These are phyloP conservation scores for Gymnodraco acuticeps DNA, from an alignment of 2,797 vertebrate genomes.

Conservation along the genomic window DNA sequence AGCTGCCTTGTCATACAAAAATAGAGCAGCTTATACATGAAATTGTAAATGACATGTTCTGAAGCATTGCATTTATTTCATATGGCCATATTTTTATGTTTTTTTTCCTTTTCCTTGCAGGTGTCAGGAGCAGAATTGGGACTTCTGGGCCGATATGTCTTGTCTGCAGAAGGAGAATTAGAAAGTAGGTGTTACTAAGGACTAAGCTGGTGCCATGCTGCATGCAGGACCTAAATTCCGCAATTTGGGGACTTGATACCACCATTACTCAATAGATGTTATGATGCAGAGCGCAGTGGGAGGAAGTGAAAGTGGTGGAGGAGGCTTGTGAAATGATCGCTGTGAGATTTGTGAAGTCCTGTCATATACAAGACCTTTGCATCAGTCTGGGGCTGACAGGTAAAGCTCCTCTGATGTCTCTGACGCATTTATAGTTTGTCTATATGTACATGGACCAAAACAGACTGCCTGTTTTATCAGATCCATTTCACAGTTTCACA, in stretches of 20 bases:
- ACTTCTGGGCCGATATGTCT: constrained; percentile 50
- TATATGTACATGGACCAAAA: constrained; percentile 62
- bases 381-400: constrained; percentile 31
- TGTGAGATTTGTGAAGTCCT: constrained; percentile 48
- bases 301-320: constrained; percentile 18
- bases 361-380: constrained; percentile 53
- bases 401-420: constrained; percentile 33
- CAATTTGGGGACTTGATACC: constrained; percentile 46
- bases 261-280: constrained; percentile 50
- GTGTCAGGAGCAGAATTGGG: constrained; percentile 42
- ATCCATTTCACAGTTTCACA: constrained; percentile 51
- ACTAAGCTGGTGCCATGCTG: constrained; percentile 45
- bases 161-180: constrained; percentile 50
- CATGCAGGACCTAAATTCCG: constrained; percentile 44
- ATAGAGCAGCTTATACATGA: not conserved
- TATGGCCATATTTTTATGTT: not conserved
- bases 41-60: not conserved
- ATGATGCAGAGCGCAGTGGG: constrained; percentile 28
- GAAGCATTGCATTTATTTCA: not conserved
- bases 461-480: constrained; percentile 33
- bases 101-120: constrained; percentile 49
- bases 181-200: constrained; percentile 55
- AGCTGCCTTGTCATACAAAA: not conserved
- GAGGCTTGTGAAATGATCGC: constrained; percentile 42
- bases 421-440: constrained; percentile 40